These are phyloP conservation scores for Tachina grossa DNA, from an alignment of 2,888 invertebrate genomes.

Conservation along the genomic window DNA sequence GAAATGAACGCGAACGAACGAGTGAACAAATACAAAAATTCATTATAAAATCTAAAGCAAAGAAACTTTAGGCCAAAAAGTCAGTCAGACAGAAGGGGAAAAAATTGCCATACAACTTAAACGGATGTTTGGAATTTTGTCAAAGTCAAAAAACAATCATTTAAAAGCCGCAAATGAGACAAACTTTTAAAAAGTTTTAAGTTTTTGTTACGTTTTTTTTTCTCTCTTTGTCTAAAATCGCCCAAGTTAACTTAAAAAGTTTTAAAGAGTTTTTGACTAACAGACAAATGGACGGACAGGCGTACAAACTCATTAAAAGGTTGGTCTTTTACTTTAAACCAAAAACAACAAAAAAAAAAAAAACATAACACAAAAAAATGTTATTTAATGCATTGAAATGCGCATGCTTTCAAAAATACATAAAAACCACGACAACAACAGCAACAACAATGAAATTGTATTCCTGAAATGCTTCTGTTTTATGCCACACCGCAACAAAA, in stretches of 20 bases:
- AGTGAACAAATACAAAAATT: constrained; percentile 12
- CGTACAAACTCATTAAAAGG: constrained; percentile 66
- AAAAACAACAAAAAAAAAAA: background rate
- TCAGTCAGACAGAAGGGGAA: constrained; percentile 29
- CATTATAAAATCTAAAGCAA: constrained; percentile 41
- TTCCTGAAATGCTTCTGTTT: constrained; percentile 68
- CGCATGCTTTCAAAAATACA: constrained; percentile 73
- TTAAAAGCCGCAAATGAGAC: constrained; percentile 71
- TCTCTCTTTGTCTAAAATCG: constrained; percentile 37
- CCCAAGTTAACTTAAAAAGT: constrained; percentile 52
- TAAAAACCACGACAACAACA: constrained; percentile 17
- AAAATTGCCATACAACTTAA: constrained; percentile 65
- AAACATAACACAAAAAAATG: constrained; percentile 32
- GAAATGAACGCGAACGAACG: background rate
- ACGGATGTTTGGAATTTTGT: constrained; percentile 73
- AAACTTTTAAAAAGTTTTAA: constrained; percentile 47
- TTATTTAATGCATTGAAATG: constrained; percentile 75
- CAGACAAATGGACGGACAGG: background rate
- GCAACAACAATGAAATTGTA: constrained; percentile 43
- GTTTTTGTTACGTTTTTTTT: constrained; percentile 35
- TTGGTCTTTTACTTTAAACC: constrained; percentile 44
- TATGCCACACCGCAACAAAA: constrained; percentile 66
- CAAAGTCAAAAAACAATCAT: constrained; percentile 64
- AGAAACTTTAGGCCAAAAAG: constrained; percentile 20
- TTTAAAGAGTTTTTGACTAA: constrained; percentile 48